Base-by-base conservation (phyloP, 2,888 invertebrate species). In the Gnatocerus cornutus region DNA sequence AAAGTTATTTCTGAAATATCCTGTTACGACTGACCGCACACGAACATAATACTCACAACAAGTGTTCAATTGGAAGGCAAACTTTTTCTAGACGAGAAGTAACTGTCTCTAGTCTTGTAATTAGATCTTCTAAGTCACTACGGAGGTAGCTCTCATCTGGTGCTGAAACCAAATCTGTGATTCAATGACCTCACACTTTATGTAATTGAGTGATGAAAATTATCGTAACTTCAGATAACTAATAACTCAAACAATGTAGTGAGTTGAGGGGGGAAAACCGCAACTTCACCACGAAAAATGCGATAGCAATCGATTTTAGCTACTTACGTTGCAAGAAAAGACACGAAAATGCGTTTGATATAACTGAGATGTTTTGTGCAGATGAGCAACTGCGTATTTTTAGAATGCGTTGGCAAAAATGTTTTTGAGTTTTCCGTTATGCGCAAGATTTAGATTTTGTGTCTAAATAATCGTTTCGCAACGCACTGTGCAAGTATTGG, bases 91-190 rank as follows among this genome's bases (percentile, higher is more conserved):
- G 86, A 69, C 93, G 90, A 75, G 88, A 88, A 8, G 93, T 92
- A 70, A 93, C 91, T 75, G 88, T 89, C 85, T 94, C 94, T 79
- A 94, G 84, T 50, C 94, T 91, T 78, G 89, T 89, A 75, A 93
- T 90, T 80, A 93, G 85, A 72, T 89, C 87, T 81, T 92, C 91
- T 75, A 93, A 87, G 80, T 92, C 89, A 63, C 86, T 87, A 39
- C 88, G 87, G 71, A 88, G 86, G 30, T 14, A 63, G 41, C 37
- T 52, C 4, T 63, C 63, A 50, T 63, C 63, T 30, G 52, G n/a
- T 12, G 9, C 65, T 65, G 29, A 30, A 53, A 64, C 4, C 27
- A 45, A 58, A 39, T 13, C 10, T 33, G 3, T 27, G 3, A 21
- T 39, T 58, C 21, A 45, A 12, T 52, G 9, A 33, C 33, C 7